These are phyloP conservation scores for Trinorchestia longiramus DNA, from an alignment of 1,140 invertebrate species.

Conservation along the genomic window DNA sequence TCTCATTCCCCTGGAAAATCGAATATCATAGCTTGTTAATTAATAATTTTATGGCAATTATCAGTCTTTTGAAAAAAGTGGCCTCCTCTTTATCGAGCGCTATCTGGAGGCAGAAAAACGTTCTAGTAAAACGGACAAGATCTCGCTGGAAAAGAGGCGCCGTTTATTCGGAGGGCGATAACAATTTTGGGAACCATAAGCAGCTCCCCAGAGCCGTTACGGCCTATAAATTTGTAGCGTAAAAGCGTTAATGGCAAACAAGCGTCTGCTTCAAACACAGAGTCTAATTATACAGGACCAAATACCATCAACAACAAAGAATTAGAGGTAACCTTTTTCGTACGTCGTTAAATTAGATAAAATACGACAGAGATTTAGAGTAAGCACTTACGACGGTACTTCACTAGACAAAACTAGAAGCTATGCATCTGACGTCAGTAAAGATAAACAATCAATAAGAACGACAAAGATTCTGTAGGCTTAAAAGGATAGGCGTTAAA, in stretches of 20 bases:
- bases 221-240: not conserved
- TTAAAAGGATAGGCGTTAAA: too few relatives aligned
- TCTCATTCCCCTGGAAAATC: not conserved
- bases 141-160: not conserved
- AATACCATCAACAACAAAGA: not conserved
- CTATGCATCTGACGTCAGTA: too few relatives aligned
- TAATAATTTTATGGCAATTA: not conserved
- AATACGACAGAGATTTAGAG: too few relatives aligned
- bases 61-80: not conserved
- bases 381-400: too few relatives aligned
- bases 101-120: not conserved
- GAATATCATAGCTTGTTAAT: not conserved
- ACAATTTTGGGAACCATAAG: not conserved
- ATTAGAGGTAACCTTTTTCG: not conserved
- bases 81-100: not conserved
- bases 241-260: not conserved
- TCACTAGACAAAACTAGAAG: too few relatives aligned
- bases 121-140: not conserved
- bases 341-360: not conserved
- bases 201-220: not conserved
- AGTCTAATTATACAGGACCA: not conserved
- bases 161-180: not conserved
- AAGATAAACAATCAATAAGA: too few relatives aligned
- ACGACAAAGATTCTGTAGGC: too few relatives aligned
- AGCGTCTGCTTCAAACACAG: not conserved